Conservation (phyloP, 2,113 vertebrate genomes). For the Sclerurus mexicanus region DNA sequence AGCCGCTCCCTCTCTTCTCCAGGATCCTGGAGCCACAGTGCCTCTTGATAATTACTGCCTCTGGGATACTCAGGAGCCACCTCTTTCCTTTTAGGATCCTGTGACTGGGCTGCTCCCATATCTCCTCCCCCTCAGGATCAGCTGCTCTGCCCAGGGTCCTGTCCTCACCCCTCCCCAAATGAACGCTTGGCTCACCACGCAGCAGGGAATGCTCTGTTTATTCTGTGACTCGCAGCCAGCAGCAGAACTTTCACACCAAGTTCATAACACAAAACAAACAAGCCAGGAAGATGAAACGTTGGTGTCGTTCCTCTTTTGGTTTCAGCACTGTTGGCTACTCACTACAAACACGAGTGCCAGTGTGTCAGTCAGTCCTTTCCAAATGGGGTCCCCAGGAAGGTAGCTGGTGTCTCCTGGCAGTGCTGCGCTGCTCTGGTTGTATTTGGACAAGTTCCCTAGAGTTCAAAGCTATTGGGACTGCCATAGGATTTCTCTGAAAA, state of each 20-base stretch:
- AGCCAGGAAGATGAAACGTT: background rate
- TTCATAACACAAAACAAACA: background rate
- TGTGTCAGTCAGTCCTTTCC: background rate
- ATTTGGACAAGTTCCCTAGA: background rate
- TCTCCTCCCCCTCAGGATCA: background rate
- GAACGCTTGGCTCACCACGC: background rate
- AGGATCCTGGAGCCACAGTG: too few relatives aligned
- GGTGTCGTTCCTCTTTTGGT: background rate
- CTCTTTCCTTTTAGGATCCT: accelerated
- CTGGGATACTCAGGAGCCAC: accelerated
- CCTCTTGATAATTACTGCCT: too few relatives aligned
- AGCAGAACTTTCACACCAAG: background rate
- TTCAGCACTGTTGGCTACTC: background rate
- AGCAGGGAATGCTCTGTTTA: conserved; percentile 4
- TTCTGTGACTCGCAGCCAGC: background rate
- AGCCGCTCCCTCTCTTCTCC: too few relatives aligned
- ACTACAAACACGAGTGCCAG: background rate
- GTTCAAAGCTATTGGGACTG: background rate
- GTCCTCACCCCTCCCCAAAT: background rate
- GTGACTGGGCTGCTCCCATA: background rate
- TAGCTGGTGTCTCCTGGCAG: background rate
- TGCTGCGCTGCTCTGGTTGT: background rate
- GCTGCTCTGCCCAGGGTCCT: background rate
- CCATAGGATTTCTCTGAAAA: background rate
- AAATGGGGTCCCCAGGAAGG: background rate